These are phyloP conservation scores for Tetropium fuscum DNA, from an alignment of 2,888 invertebrate genomes.

Conservation along the genomic window DNA sequence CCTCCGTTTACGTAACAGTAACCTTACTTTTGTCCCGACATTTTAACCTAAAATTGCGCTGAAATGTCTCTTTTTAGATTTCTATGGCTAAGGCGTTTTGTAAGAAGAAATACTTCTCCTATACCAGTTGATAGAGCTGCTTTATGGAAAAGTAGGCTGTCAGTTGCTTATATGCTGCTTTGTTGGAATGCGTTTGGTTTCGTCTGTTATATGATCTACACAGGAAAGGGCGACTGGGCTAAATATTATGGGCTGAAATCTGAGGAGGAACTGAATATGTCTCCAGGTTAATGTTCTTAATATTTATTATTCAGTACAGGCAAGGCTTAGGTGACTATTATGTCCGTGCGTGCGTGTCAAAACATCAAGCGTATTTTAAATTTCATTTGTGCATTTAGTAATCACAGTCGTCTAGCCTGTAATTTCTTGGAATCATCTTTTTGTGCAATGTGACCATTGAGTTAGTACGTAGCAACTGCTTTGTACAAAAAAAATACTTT, in stretches of 20 bases:
- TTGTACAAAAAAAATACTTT: too few relatives aligned
- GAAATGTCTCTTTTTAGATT: constrained; percentile 65
- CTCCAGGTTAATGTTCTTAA: constrained; percentile 73
- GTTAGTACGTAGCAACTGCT: too few relatives aligned
- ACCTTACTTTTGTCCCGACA: too few relatives aligned
- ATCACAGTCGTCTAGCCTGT: background rate
- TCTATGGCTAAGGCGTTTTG: constrained; percentile 68
- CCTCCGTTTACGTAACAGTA: constrained; percentile 13
- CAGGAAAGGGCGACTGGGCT: constrained; percentile 77
- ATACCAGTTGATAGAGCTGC: constrained; percentile 69
- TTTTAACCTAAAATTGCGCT: background rate
- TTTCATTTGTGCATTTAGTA: too few relatives aligned
- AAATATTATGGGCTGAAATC: constrained; percentile 73
- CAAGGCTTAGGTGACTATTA: too few relatives aligned
- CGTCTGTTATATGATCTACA: constrained; percentile 70
- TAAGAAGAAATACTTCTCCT: constrained; percentile 67
- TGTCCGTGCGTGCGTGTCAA: too few relatives aligned
- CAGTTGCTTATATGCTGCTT: constrained; percentile 73
- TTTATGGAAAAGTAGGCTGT: constrained; percentile 73
- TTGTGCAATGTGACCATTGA: too few relatives aligned
- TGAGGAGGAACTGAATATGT: constrained; percentile 70
- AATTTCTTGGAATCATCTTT: background rate
- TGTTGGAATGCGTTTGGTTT: constrained; percentile 81
- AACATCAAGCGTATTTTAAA: too few relatives aligned
- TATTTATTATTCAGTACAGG: too few relatives aligned